Conservation (phyloP, 2,113 vertebrate genomes). For the Anoura caudifer region DNA sequence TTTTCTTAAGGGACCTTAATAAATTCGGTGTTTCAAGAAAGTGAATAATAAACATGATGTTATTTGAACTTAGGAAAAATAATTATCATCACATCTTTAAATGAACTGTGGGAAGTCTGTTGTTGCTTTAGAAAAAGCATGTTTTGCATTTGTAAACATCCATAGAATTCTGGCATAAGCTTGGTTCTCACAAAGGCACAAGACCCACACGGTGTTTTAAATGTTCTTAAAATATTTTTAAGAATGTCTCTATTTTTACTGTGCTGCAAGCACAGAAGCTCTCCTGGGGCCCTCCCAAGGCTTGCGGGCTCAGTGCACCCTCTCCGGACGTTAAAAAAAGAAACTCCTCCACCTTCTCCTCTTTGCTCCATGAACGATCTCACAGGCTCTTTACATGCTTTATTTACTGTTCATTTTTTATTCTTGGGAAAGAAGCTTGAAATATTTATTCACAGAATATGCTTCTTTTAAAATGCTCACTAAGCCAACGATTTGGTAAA, state of each 20-base stretch:
- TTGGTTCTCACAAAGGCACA: not conserved
- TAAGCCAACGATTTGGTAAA: conserved; percentile 66
- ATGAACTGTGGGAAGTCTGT: not conserved
- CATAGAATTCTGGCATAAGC: not conserved
- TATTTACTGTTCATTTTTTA: conserved; percentile 79
- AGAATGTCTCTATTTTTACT: conserved; percentile 6
- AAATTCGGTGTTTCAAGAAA: not conserved
- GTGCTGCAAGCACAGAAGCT: not conserved
- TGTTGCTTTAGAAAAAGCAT: not conserved
- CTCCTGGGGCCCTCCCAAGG: not conserved
- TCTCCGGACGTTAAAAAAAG: not conserved
- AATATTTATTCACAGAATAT: conserved; percentile 77
- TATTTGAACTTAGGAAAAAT: not conserved
- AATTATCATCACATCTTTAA: not conserved
- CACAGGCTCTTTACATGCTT: conserved; percentile 60
- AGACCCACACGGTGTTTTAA: not conserved
- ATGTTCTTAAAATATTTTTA: conserved; percentile 4
- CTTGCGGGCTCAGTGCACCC: not conserved
- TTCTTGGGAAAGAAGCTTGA: conserved; percentile 69
- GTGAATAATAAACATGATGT: not conserved
- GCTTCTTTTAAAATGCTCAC: conserved; percentile 72
- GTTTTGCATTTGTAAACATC: conserved; percentile 23
- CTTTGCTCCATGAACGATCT: conserved; percentile 55
- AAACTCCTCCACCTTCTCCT: not conserved
- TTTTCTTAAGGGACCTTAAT: not conserved